Evolutionary conservation across 2,113 vertebrate genomes (phyloP), one percentile per base, ranked within the genome.

Genomic region (Ciconia stormi): DNA sequence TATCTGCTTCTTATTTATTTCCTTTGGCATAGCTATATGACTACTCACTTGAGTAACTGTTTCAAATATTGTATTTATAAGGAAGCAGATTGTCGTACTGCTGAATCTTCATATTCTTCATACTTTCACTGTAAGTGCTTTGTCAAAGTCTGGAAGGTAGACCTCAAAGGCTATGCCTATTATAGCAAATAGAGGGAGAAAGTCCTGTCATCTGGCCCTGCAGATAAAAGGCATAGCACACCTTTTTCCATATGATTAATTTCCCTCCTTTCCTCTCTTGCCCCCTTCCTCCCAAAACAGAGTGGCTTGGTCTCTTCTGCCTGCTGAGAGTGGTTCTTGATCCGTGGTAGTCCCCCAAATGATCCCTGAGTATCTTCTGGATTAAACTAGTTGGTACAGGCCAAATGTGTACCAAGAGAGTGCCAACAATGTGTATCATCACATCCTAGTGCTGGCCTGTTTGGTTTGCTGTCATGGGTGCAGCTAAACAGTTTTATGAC

Each of bases 41-140:
- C 3, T 87, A 47, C 7, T 88, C 42, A 73, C 11, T 82, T 87
- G 44, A 73, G 58, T 32, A 73, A 56, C 32, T 70, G 14, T 34
- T 94, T 81, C 46, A 78, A 81, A 53, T 86, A 42, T 25, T 90
- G 20, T 40, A 34, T 90, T 87, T 71, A 10, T 65, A 81, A 70
- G 19, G 21, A 40, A 69, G 44, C 30, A 71, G 40, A 13, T 15
- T 70, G 10, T 52, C 3, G 0, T 71, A 36, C 11, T 55, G 62
- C 12, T 87, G 42, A 44, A 74, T 90, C 18, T 81, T 92, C 25
- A 10, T 66, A 14, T 69, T 84, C 26, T 63, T 89, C 13, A 15
- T 82, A 12, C 30, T 69, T 82, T 84, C 11, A 58, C 9, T 53
- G 7, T 26, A 42, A 84, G 55, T 63, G 25, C 14, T 67, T 56